Evolutionary conservation across 2,113 vertebrate species (phyloP).

Genomic region (Lampris megalopsis): DNA sequence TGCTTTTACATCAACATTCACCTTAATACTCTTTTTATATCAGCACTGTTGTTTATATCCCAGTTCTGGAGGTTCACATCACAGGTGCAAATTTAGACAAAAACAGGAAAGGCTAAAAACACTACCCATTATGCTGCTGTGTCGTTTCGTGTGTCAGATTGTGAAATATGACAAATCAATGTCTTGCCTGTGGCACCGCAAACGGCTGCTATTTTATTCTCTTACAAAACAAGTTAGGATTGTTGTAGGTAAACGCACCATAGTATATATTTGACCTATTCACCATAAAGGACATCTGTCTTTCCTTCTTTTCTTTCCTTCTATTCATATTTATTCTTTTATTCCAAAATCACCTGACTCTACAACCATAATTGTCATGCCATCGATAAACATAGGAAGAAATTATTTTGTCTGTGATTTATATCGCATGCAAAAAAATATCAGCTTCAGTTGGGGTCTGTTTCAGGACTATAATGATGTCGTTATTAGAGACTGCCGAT

Average conservation of each 20-base stretch:
- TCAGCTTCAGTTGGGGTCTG: slow-evolving; percentile 33
- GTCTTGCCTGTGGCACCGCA: not conserved
- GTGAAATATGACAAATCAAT: slow-evolving; percentile 45
- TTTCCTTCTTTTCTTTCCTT: slow-evolving; percentile 1
- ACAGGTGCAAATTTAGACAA: slow-evolving; percentile 10
- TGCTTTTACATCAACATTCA: no score
- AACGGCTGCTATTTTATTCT: slow-evolving; percentile 30
- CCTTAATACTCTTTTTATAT: no score
- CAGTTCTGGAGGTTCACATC: no score
- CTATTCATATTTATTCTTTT: not conserved
- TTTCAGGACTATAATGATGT: slow-evolving; percentile 40
- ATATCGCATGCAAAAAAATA: slow-evolving; percentile 22
- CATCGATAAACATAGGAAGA: slow-evolving; percentile 21
- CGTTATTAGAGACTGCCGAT: slow-evolving; percentile 57
- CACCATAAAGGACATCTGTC: not conserved
- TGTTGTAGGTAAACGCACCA: not conserved
- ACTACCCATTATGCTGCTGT: not conserved
- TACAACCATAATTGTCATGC: not conserved
- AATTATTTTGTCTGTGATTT: slow-evolving; percentile 27
- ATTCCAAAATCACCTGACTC: not conserved
- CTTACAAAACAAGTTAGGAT: slow-evolving; percentile 4
- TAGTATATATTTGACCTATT: not conserved
- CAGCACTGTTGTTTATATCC: no score
- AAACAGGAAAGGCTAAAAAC: not conserved
- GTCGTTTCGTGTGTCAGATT: slow-evolving; percentile 3